These are phyloP conservation scores for Eristalis tenax DNA, from an alignment of 2,888 invertebrate species.

Conservation along the genomic window DNA sequence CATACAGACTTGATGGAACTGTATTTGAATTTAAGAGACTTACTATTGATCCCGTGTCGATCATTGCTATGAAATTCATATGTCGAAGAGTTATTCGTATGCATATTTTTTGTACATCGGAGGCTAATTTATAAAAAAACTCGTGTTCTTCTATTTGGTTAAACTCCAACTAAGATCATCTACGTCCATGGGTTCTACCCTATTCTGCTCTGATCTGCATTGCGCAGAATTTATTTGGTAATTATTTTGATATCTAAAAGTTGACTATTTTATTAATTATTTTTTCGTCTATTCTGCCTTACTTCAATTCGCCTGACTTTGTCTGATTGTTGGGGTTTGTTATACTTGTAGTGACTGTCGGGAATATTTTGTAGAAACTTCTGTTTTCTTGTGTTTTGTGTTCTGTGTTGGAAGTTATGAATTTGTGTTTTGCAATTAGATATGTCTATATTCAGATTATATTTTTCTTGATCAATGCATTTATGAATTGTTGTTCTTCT, in stretches of 20 bases:
- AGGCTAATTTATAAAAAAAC: constrained; percentile 31
- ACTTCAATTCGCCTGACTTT: background rate
- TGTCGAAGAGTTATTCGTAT: constrained; percentile 31
- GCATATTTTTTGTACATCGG: background rate
- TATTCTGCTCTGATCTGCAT: constrained; percentile 5
- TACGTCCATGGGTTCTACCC: constrained; percentile 13
- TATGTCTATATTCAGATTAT: background rate
- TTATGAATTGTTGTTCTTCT: background rate
- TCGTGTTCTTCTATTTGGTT: constrained; percentile 39
- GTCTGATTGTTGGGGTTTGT: background rate
- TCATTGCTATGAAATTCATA: too few relatives aligned
- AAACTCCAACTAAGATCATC: constrained; percentile 7
- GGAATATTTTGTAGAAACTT: background rate
- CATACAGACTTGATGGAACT: background rate
- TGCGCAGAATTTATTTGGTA: constrained; percentile 2
- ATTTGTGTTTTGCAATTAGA: background rate
- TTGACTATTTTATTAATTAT: background rate
- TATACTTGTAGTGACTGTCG: background rate
- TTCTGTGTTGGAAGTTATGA: background rate
- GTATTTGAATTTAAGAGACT: constrained; percentile 2
- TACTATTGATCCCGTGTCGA: too few relatives aligned
- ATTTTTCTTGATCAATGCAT: constrained; percentile 11
- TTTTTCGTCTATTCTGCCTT: background rate
- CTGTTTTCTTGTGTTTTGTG: background rate
- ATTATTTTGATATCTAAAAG: constrained; percentile 5